phyloP scores from a whole-genome alignment of 2,888 invertebrate species.

The Drosophila antonietae region DNA sequence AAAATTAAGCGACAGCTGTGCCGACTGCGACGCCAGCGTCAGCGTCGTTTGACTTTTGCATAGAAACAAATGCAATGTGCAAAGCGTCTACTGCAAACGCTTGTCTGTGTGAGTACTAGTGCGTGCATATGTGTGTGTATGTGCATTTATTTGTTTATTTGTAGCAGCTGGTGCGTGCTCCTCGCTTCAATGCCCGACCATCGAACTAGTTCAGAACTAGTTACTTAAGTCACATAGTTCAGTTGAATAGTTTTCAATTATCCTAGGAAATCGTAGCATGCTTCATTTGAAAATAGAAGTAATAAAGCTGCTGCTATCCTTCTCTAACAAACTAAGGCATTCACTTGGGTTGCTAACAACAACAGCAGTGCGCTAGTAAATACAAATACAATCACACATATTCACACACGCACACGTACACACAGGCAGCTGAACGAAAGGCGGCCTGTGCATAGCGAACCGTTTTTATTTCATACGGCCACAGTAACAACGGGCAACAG shows the following conservation, averaged over 20 bases:
- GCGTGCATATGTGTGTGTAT: not conserved
- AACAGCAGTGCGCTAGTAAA: constrained; percentile 18
- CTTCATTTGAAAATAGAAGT: constrained; percentile 1
- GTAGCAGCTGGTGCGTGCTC: constrained; percentile 42
- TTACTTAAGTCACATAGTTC: constrained; percentile 22
- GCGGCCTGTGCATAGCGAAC: constrained; percentile 75
- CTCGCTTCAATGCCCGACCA: constrained; percentile 31
- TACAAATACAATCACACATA: constrained; percentile 4
- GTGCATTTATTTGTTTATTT: constrained; percentile 5
- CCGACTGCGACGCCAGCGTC: constrained; percentile 29
- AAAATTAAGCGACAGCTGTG: constrained; percentile 52
- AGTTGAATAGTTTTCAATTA: constrained; percentile 28
- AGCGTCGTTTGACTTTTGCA: constrained; percentile 55
- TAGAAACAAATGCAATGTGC: constrained; percentile 60
- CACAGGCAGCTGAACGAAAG: constrained; percentile 24
- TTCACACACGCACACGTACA: constrained; percentile 1
- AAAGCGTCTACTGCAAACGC: constrained; percentile 33
- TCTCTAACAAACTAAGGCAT: constrained; percentile 25
- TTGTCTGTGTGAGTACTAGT: constrained; percentile 11
- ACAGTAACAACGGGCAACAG: constrained; percentile 27
- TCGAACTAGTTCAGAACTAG: constrained; percentile 52
- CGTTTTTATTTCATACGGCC: constrained; percentile 82
- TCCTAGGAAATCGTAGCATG: constrained; percentile 26
- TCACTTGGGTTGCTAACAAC: constrained; percentile 47
- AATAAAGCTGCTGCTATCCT: constrained; percentile 26